Base-by-base conservation (phyloP, 2,113 vertebrate genomes). In the Lophochroa leadbeateri region DNA sequence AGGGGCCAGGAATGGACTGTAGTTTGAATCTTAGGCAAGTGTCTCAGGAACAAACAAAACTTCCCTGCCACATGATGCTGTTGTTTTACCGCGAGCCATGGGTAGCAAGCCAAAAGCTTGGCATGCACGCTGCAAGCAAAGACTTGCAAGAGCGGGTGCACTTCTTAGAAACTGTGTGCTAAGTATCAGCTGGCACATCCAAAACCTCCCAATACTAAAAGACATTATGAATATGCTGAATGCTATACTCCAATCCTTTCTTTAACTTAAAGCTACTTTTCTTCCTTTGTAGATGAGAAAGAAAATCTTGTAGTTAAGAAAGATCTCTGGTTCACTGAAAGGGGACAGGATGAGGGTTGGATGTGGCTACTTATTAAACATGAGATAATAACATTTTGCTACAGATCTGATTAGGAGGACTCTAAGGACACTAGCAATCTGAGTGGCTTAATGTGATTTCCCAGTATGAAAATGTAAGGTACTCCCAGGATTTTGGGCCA, bases 361-460 rank as follows among this genome's bases (percentile, higher is more conserved):
- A 93, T 80, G 13, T 74, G 46, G 8, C 37, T 95, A 86, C 64
- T 28, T 74, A 90, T 77, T 86, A 77, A 85, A 90, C 75, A 90
- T 46, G 20, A 74, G 53, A 58, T 90, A 94, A 95, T 79, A 89
- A 64, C 29, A 88, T 92, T 96, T 94, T 76, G 25, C 55, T 90
- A 68, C 53, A 80, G 67, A 94, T 95, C 60, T 83, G 49, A 90
- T 96, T 92, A 94, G 29, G 23, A 94, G 29, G 23, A 24, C 18
- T 83, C 43, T 71, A 80, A 93, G 68, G 76, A 88, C 55, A 71
- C 46, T 81, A 50, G 63, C 79, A 90, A 77, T 88, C 75, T 86
- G 64, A 83, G 25, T 78, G 46, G 28, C 21, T 85, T 96, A 94
- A 91, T 88, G 17, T 82, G 70, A 95, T 94, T 94, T 96, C 39